These are phyloP conservation scores for Hafferia zeledoni DNA, from an alignment of 2,797 vertebrate species.

Conservation along the genomic window DNA sequence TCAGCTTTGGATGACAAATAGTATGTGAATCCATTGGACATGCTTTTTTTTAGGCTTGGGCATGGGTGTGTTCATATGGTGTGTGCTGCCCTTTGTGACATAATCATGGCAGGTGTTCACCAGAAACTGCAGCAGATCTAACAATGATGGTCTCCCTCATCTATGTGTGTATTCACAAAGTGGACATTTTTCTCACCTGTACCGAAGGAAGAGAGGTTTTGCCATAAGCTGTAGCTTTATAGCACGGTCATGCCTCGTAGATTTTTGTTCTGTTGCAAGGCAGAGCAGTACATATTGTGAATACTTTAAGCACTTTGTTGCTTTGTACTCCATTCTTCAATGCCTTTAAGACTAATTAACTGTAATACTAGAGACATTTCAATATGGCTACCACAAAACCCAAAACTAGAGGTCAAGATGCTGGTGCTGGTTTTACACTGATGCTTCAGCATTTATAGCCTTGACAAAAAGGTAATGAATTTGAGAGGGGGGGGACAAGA, in stretches of 20 bases:
- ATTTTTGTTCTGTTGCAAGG: neutral
- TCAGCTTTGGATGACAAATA: neutral
- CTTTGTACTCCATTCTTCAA: neutral
- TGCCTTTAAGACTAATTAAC: neutral
- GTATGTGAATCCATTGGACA: accelerated
- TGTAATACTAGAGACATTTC: neutral
- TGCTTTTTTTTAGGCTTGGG: neutral
- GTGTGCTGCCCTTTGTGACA: neutral
- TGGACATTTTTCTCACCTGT: accelerated
- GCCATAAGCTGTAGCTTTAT: accelerated
- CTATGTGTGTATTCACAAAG: neutral
- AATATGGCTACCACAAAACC: neutral
- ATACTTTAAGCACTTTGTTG: neutral
- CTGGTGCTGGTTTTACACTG: neutral
- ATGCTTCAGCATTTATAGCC: neutral
- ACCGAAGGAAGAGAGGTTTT: neutral
- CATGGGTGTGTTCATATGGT: accelerated
- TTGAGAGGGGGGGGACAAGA: neutral
- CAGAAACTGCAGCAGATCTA: neutral
- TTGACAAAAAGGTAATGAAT: neutral
- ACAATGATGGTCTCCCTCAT: neutral
- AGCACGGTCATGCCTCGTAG: accelerated
- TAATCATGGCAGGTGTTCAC: accelerated
- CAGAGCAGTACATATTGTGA: neutral
- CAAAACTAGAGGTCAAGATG: neutral